Base-by-base conservation (phyloP, 1,140 invertebrate species). In the Aplysia californica region DNA sequence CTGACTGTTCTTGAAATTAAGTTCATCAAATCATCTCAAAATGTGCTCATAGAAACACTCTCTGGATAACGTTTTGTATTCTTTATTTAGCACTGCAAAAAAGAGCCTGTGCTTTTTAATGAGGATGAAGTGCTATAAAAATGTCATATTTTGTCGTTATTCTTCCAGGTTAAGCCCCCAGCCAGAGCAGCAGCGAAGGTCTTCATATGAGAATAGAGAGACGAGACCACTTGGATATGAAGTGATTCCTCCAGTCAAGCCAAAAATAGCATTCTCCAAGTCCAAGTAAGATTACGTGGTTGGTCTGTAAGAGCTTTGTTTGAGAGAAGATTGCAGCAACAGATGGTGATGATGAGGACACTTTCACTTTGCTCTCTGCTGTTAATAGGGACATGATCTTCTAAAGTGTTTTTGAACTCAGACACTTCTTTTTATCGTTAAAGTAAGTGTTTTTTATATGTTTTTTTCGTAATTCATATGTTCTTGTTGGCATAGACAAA, bases 191-290 rank as follows among this genome's bases (percentile, higher is more conserved):
- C 4, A 29, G 15, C 58, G 10, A 10, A 10, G 26, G 15, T 61
- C 26, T 26, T 26, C 26, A 6, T 61, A 33, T 29, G 10, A 39
- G 33, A 38, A n/a, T 39, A 5, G n/a, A 1, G 3, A 5, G 15
- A 41, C 71, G 0, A 61, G 65, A 15, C 56, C 26, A 10, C 65
- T 36, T n/a, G 79, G 76, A 50, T 83, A 77, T 79, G 84, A 80
- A n/a, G 75, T 80, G 39, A 79, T 85, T 20, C 84, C 84, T 4
- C 82, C 84, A 69, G 82, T 85, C 36, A 75, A 71, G 61, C 74
- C 81, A 56, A 79, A 76, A 55, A 56, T 75, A 64, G 77, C 79
- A 38, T 76, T 78, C 66, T 38, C 50, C 23, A 79, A 59, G 78
- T 38, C 50, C 23, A 79, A 59, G 78, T 76, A 64, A 39, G 70